Evolutionary conservation across 1,140 invertebrate species (phyloP).

Genomic region (Drosophila kepulauana): DNA sequence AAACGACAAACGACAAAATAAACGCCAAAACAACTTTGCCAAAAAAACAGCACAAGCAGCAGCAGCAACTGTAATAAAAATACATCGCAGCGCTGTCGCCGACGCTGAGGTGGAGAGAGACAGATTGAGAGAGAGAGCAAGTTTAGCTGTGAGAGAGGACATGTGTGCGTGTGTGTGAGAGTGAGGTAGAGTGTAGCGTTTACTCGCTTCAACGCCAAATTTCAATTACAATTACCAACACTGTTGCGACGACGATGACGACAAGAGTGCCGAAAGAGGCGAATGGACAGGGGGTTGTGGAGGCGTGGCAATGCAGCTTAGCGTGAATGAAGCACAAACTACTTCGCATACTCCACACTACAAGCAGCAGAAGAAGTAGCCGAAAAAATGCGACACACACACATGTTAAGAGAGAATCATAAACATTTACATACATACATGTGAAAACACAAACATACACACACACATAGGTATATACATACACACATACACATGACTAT

Average conservation of each 20-base stretch:
- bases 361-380: neutral
- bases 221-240: constrained; percentile 83
- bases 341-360: constrained; percentile 10
- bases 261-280: constrained; percentile 30
- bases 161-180: neutral
- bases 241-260: constrained; percentile 5
- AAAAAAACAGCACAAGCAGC: constrained; percentile 46
- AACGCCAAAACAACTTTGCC: constrained; percentile 72
- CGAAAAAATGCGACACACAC: constrained; percentile 14
- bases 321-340: constrained; percentile 50
- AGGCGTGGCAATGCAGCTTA: constrained; percentile 46
- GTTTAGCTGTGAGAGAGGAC: constrained; percentile 25
- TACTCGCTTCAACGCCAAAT: constrained; percentile 84
- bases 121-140: constrained; percentile 18
- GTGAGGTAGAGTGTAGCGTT: constrained; percentile 50
- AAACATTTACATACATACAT: constrained; percentile 4
- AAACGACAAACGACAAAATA: constrained; percentile 57
- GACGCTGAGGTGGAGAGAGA: constrained; percentile 7
- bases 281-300: constrained; percentile 9
- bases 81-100: constrained; percentile 39
- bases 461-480: neutral
- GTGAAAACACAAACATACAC: neutral
- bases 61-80: constrained; percentile 70
- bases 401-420: neutral
- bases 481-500: constrained; percentile 54